phyloP scores from a whole-genome alignment of 2,888 invertebrate species.

The Tortricodes alternella region DNA sequence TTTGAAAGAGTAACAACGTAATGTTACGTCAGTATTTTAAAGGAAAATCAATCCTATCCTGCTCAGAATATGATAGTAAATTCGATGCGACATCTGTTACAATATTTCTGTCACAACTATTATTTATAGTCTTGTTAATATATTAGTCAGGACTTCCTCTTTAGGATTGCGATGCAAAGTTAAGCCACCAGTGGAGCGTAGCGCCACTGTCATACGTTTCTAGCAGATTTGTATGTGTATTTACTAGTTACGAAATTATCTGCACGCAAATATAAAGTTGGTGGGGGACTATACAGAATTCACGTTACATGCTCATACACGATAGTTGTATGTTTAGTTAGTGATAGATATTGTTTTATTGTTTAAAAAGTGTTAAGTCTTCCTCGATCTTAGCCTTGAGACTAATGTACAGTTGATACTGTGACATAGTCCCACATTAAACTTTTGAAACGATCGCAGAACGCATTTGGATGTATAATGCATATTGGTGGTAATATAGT shows the following conservation, averaged over 20 bases:
- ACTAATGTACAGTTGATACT: too few species aligned
- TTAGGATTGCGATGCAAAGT: conserved; percentile 42
- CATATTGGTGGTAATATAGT: too few species aligned
- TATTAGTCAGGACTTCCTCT: conserved; percentile 51
- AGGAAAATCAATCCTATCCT: neutral
- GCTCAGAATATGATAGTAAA: neutral
- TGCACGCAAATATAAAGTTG: neutral
- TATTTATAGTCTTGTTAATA: conserved; percentile 34
- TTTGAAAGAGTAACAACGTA: too few species aligned
- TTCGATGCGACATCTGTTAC: neutral
- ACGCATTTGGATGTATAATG: too few species aligned
- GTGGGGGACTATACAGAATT: neutral
- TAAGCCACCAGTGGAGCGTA: conserved; percentile 1
- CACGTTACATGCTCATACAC: neutral
- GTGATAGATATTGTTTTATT: neutral
- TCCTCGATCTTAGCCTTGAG: neutral
- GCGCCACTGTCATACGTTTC: conserved; percentile 7
- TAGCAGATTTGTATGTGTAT: neutral
- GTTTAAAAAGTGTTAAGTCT: neutral
- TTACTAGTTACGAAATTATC: conserved; percentile 4
- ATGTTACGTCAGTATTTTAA: too few species aligned
- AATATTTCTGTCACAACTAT: neutral
- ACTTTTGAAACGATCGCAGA: too few species aligned
- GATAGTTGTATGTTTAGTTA: neutral
- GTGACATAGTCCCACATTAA: too few species aligned